These are phyloP conservation scores for Eledona agricola DNA, from an alignment of 2,888 invertebrate genomes.

Conservation along the genomic window DNA sequence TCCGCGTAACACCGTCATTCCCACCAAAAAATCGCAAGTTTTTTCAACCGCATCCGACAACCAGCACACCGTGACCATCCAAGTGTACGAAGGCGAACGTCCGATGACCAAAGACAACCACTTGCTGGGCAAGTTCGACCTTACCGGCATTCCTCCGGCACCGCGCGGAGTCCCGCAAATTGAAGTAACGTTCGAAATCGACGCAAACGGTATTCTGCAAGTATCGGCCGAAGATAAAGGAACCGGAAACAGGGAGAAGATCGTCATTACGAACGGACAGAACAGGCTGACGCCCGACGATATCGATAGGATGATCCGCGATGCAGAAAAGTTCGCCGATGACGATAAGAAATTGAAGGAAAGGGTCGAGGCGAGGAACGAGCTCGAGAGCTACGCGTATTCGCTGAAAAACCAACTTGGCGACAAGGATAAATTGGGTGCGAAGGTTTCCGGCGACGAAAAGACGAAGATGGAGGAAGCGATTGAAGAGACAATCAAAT, in stretches of 20 bases:
- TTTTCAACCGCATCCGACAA: slow-evolving; percentile 99
- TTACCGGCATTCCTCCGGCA: slow-evolving; percentile 96
- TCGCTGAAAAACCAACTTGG: slow-evolving; percentile 95
- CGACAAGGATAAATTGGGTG: slow-evolving; percentile 97
- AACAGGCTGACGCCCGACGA: slow-evolving; percentile 96
- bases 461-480: slow-evolving; percentile 94
- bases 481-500: slow-evolving; percentile 97
- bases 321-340: slow-evolving; percentile 98
- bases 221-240: slow-evolving; percentile 99
- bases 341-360: slow-evolving; percentile 98
- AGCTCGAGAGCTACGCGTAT: slow-evolving; percentile 96
- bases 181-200: slow-evolving; percentile 94
- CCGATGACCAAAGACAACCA: slow-evolving; percentile 99
- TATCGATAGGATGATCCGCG: slow-evolving; percentile 99
- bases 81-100: slow-evolving; percentile 98
- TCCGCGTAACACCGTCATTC: slow-evolving; percentile 97
- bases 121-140: slow-evolving; percentile 96
- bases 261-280: slow-evolving; percentile 98
- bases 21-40: slow-evolving; percentile 98
- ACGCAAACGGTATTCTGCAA: slow-evolving; percentile 93
- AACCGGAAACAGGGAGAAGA: slow-evolving; percentile 98
- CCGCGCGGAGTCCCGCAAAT: slow-evolving; percentile 94
- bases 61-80: slow-evolving; percentile 98
- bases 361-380: slow-evolving; percentile 94
- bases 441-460: slow-evolving; percentile 88